These are phyloP conservation scores for Polia nebulosa DNA, from an alignment of 2,888 invertebrate species.

Conservation along the genomic window DNA sequence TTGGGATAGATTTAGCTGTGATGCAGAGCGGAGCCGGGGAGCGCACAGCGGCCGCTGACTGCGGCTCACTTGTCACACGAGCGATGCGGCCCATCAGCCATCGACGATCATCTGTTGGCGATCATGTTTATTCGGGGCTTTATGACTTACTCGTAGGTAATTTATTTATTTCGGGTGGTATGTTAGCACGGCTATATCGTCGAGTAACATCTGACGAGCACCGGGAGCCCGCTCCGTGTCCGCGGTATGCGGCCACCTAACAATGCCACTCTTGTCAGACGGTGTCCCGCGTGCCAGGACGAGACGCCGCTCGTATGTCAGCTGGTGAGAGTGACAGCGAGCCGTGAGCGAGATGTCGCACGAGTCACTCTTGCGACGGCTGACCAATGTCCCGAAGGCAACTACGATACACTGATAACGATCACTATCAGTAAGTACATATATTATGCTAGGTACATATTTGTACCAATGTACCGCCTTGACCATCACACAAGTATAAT, in stretches of 20 bases:
- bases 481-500: too few species aligned
- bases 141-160: slow-evolving; percentile 13
- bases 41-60: neutral
- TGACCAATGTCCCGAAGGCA: neutral
- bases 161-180: neutral
- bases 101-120: slow-evolving; percentile 8
- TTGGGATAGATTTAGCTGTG: slow-evolving; percentile 18
- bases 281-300: neutral
- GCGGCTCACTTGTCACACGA: neutral
- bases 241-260: neutral
- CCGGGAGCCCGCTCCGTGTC: too few species aligned
- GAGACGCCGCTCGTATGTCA: neutral
- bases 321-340: neutral
- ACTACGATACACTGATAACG: neutral
- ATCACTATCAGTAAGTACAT: neutral
- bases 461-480: too few species aligned
- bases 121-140: slow-evolving; percentile 11
- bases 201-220: neutral
- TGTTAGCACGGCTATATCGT: neutral
- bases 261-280: neutral
- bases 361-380: neutral
- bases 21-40: neutral
- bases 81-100: neutral
- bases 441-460: neutral
- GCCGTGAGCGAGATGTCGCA: neutral